Evolutionary conservation across 2,113 vertebrate genomes (phyloP).

Genomic region (Zapus hudsonius): DNA sequence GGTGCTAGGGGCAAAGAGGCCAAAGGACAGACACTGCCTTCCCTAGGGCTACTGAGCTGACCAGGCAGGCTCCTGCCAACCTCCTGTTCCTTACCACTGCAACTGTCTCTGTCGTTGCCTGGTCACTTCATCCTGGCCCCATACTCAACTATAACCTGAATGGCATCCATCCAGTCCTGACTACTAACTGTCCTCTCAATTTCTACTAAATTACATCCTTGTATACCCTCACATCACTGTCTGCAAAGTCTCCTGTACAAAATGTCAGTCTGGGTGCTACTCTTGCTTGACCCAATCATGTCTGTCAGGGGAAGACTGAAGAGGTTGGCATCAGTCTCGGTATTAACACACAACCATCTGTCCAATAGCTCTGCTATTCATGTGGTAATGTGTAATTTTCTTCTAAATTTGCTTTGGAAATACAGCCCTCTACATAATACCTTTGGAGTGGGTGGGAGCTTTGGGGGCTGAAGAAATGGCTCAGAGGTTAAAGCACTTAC

Average conservation of each 20-base stretch:
- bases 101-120: background rate
- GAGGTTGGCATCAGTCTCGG: background rate
- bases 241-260: background rate
- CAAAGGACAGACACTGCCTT: too few relatives aligned
- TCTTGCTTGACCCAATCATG: background rate
- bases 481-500: too few relatives aligned
- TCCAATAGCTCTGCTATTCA: background rate
- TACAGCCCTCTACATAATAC: background rate
- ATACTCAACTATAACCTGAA: background rate
- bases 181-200: background rate
- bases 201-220: background rate
- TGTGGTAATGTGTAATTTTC: background rate
- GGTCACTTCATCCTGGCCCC: background rate
- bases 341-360: background rate
- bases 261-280: background rate
- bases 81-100: fast-evolving
- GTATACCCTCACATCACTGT: background rate
- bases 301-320: background rate
- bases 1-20: conserved; percentile 79
- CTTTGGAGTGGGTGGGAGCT: too few relatives aligned
- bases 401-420: background rate
- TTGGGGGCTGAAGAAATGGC: too few relatives aligned
- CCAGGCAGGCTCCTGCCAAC: background rate
- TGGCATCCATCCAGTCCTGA: background rate
- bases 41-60: background rate